phyloP scores from a whole-genome alignment of 2,113 vertebrate species.

The Myiagra hebetior region DNA sequence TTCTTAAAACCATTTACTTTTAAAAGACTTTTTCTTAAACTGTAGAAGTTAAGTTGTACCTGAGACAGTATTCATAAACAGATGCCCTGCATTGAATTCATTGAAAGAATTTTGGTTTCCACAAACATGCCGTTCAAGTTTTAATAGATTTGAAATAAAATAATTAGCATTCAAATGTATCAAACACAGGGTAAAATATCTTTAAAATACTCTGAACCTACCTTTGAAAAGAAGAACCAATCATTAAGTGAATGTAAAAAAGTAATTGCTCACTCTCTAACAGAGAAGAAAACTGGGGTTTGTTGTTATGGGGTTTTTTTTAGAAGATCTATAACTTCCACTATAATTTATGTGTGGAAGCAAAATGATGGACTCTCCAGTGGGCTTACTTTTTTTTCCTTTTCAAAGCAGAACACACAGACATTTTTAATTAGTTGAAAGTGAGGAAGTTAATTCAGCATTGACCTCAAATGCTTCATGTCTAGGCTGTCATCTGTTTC shows the following conservation, averaged over 20 bases:
- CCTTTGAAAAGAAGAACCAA: not conserved
- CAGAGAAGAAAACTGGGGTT: not conserved
- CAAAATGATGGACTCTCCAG: not conserved
- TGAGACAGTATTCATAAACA: not conserved
- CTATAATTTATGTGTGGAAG: not conserved
- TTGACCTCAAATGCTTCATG: not conserved
- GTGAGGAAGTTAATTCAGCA: not conserved
- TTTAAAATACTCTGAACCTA: not conserved
- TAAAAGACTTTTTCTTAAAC: not conserved
- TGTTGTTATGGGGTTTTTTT: not conserved
- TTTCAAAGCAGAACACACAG: not conserved
- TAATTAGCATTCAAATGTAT: not conserved
- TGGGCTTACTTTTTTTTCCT: fast-evolving
- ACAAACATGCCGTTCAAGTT: not conserved
- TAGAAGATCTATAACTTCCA: not conserved
- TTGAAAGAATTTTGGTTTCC: not conserved
- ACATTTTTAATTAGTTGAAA: constrained; percentile 10
- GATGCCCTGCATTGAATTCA: not conserved
- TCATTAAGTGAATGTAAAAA: not conserved
- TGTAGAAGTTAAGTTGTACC: not conserved
- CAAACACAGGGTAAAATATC: not conserved
- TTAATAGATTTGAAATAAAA: not conserved
- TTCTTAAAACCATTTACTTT: not conserved
- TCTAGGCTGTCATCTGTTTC: not conserved
- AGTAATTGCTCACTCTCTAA: not conserved